A percentile compares a stretch with the other conserved stretches of the same genome.
Conservation (phyloP, 1,140 invertebrate species). For the Drosophila kepulauana region DNA sequence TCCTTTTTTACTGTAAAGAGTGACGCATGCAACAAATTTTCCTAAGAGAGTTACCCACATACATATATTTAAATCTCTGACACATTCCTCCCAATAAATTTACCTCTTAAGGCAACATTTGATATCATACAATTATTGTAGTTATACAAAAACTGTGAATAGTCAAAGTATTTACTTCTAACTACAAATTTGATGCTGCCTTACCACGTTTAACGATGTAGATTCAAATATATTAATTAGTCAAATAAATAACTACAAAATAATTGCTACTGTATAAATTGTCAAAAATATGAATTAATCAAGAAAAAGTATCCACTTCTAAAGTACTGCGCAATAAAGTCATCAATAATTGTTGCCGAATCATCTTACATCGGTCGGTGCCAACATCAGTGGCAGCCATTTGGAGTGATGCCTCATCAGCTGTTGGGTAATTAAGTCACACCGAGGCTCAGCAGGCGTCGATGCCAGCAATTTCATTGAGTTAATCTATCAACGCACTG, state of each 20-base stretch:
- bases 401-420: conserved; percentile 24
- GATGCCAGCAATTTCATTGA: conserved; percentile 65
- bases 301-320: neutral
- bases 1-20: no score
- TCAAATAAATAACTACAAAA: neutral
- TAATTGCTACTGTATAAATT: neutral
- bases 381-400: neutral
- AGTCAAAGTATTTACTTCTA: no score
- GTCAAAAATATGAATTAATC: conserved; percentile 7
- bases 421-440: conserved; percentile 16
- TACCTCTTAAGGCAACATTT: no score
- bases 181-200: no score
- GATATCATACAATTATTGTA: no score
- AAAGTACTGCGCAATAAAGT: conserved; percentile 5
- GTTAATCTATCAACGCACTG: conserved; percentile 73
- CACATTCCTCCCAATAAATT: no score
- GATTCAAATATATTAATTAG: no score
- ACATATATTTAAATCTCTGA: no score
- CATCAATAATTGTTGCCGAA: conserved; percentile 2
- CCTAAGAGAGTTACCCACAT: no score
- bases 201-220: no score
- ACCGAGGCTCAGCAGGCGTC: conserved; percentile 12
- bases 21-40: no score
- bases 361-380: neutral
- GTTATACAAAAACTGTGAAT: no score